Evolutionary conservation across 1,140 invertebrate species (phyloP), one percentile per base, ranked within the genome.

Genomic region (Temnothorax longispinosus): DNA sequence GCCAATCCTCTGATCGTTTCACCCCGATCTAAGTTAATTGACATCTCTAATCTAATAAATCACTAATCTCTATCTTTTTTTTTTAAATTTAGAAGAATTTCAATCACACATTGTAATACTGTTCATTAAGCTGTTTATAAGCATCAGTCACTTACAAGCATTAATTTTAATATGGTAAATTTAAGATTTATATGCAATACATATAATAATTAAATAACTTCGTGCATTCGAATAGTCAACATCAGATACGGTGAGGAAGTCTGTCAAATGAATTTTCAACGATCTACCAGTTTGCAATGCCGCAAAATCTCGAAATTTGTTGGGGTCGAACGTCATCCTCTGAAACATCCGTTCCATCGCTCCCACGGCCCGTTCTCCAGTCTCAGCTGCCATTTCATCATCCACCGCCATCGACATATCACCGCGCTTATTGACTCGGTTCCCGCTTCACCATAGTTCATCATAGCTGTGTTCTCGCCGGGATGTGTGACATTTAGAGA

Each of bases 391-490:
- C 85, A 85, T 67, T 69, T 85, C 87, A 91, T 85, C 78, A 76
- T 91, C 78, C 90, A 60, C 74, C 56, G 80, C 38, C 80, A 88
- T 81, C 85, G 78, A 88, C 77, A 88, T 67, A 56, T 75, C 81
- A 87, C 87, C 84, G 78, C 78, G 88, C 91, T 91, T 91, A 88
- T 77, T 87, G 64, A 91, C 65, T 90, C 82, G 78, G 81, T 64
- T 84, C 86, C 86, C 80, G 87, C 84, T 78, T 90, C 64, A 88
- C 77, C 86, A 90, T 88, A 78, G 64, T 84, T 88, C 87, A 88
- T 88, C 87, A 65, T 88, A 87, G 74, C 72, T 77, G 90, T 93
- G 92, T 89, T 93, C 93, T 93, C 93, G 93, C 92, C 90, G 88
- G 93, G 92, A 93, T 91, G 87, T 91, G 87, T 84, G 69, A 84